Conservation (phyloP, 2,113 vertebrate species). For the Cyphomyrus discorhynchus region DNA sequence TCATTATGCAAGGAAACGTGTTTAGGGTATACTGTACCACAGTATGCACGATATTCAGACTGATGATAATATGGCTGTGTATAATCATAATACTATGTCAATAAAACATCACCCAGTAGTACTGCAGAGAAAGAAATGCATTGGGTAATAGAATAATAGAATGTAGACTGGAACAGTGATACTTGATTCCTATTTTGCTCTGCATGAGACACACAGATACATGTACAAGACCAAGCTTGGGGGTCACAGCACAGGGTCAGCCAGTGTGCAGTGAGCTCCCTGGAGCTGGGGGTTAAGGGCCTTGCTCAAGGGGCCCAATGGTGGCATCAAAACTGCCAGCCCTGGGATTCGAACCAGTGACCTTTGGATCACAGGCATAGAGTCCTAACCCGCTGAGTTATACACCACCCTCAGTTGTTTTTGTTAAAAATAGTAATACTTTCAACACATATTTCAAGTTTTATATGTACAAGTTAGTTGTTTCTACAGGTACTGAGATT, state of each 20-base stretch:
- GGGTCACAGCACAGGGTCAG: not conserved
- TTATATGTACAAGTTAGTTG: not conserved
- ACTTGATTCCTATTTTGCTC: not conserved
- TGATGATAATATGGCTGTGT: no score
- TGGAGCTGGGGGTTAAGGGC: not conserved
- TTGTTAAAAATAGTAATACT: not conserved
- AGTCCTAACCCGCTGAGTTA: not conserved
- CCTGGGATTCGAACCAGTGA: not conserved
- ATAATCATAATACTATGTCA: no score
- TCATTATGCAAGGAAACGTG: no score
- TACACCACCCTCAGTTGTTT: not conserved
- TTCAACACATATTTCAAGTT: not conserved
- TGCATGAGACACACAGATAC: not conserved
- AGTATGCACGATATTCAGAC: no score
- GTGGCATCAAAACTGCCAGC: not conserved
- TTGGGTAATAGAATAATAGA: not conserved
- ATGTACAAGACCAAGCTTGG: not conserved
- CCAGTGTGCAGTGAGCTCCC: not conserved
- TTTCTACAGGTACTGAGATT: not conserved
- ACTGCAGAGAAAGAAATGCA: no score
- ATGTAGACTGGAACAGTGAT: not conserved
- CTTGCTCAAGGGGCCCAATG: not conserved
- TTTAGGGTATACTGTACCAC: no score
- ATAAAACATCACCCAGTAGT: no score
- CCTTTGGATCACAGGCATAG: not conserved